Base-by-base conservation (phyloP, 2,113 vertebrate genomes). In the Plecotus auritus region DNA sequence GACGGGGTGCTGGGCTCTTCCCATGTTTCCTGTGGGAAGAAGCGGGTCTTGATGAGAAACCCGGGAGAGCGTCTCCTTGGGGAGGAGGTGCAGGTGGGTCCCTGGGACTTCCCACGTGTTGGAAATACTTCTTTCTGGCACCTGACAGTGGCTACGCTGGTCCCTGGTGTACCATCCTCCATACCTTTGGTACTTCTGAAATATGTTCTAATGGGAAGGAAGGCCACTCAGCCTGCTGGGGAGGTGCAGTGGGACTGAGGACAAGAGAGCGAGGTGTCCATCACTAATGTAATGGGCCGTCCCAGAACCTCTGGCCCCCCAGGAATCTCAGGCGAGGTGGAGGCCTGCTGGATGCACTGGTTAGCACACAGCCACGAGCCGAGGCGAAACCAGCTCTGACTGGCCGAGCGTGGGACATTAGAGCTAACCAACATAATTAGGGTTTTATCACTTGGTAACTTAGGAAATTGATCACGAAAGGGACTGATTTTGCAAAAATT, bases 261-360 rank as follows among this genome's bases (percentile, higher is more conserved):
- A 28, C 8, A 13, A 66, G 64, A 66, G 64, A 32, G 6, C 3
- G 0, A 9, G 26, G 49, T 12, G 4, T 49, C 66, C 20, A 23
- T 8, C 6, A 5, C 45, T 51, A 37, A 3, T 0, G 2, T 7
- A 9, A 11, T 2, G 16, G 7, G 40, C 7, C 6, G 0, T 14
- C 82, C 32, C 10, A 18, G 30, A 40, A 18, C 9, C 10, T 9
- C 4, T 6, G 51, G 35, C 42, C n/a, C 35, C 23, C 0, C 3
- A 4, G 7, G 37, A 18, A 14, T n/a, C 49, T 20, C 40, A 28
- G 14, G 73, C n/a, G 17, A 37, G 6, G 9, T 0, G 26, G 54
- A 35, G n/a, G 20, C 56, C 26, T 11, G 1, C 64, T 20, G 22
- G 9, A 2, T 32, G 23, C 64, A 0, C 37, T 22, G 70, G 11